Percentiles rank a stretch among this genome's conserved stretches.
Evolutionary conservation across 2,888 invertebrate species (phyloP).

Genomic region (Ectropis crepuscularia): DNA sequence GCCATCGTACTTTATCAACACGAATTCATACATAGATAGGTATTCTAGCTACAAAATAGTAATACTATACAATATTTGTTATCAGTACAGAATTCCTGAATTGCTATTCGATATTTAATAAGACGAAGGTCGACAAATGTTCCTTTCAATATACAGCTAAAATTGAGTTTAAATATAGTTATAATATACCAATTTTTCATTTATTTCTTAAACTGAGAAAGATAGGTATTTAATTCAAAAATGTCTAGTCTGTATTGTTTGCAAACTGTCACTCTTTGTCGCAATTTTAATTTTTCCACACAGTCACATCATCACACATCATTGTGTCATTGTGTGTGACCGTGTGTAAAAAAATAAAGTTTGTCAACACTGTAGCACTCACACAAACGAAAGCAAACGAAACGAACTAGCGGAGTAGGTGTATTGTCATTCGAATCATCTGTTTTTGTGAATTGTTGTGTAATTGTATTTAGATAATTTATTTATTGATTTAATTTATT

Average conservation of each 20-base stretch:
- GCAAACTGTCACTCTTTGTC: neutral
- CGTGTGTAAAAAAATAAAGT: constrained; percentile 12
- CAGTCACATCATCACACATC: neutral
- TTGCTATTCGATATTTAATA: too few relatives aligned
- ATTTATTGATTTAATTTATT: constrained; percentile 67
- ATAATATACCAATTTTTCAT: too few relatives aligned
- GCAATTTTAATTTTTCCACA: constrained; percentile 9
- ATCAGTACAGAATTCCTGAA: too few relatives aligned
- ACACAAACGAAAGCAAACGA: constrained; percentile 28
- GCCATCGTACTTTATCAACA: too few relatives aligned
- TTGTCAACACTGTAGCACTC: constrained; percentile 44
- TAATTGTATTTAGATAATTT: constrained; percentile 77
- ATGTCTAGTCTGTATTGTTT: neutral
- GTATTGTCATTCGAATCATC: constrained; percentile 73
- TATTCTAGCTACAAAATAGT: too few relatives aligned
- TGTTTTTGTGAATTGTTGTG: constrained; percentile 77
- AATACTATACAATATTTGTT: too few relatives aligned
- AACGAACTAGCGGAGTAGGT: constrained; percentile 50
- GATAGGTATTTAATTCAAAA: too few relatives aligned
- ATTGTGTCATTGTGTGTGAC: neutral
- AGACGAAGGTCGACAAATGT: too few relatives aligned
- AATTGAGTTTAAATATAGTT: too few relatives aligned
- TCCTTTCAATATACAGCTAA: too few relatives aligned
- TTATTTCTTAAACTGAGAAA: too few relatives aligned
- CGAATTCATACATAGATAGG: too few relatives aligned